Evolutionary conservation across 2,113 vertebrate genomes (phyloP).

Genomic region (Anas platyrhynchos): DNA sequence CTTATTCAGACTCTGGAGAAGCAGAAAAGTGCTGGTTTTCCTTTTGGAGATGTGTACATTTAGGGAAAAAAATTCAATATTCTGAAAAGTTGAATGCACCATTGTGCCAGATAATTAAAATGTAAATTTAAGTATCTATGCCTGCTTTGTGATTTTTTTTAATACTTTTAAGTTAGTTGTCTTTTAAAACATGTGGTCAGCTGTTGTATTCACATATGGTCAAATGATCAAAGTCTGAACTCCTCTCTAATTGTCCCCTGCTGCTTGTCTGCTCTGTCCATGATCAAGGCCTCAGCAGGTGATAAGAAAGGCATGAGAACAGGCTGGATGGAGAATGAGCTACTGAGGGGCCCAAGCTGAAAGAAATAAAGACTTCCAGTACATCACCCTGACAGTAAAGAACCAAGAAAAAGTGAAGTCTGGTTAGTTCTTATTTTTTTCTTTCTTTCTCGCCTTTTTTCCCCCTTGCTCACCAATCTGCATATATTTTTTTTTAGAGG

Average conservation of each 20-base stretch:
- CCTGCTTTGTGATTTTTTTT: constrained; percentile 80
- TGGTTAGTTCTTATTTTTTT: constrained; percentile 86
- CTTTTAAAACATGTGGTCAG: constrained; percentile 95
- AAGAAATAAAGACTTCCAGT: constrained; percentile 99
- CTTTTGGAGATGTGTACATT: constrained; percentile 52
- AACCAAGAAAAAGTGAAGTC: constrained; percentile 92
- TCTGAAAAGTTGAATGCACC: constrained; percentile 76
- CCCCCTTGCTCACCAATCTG: constrained; percentile 65
- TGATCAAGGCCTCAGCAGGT: constrained; percentile 99
- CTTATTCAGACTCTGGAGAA: constrained; percentile 40
- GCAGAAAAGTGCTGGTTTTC: constrained; percentile 52
- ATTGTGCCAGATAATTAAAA: constrained; percentile 86
- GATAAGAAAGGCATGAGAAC: constrained; percentile 97
- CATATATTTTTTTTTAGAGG: constrained; percentile 54
- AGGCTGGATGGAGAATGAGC: constrained; percentile 94
- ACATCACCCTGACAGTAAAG: constrained; percentile 97
- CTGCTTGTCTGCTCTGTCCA: constrained; percentile 95
- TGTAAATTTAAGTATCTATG: constrained; percentile 88
- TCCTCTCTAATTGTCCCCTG: constrained; percentile 98
- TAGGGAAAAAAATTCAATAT: constrained; percentile 71
- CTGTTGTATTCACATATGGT: constrained; percentile 99
- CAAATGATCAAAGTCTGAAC: constrained; percentile 99
- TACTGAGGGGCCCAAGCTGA: constrained; percentile 94
- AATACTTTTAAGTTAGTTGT: constrained; percentile 91
- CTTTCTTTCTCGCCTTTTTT: not conserved